Evolutionary conservation across 2,888 invertebrate genomes (phyloP), one percentile per base, ranked within the genome.

Genomic region (Tipula helvola): DNA sequence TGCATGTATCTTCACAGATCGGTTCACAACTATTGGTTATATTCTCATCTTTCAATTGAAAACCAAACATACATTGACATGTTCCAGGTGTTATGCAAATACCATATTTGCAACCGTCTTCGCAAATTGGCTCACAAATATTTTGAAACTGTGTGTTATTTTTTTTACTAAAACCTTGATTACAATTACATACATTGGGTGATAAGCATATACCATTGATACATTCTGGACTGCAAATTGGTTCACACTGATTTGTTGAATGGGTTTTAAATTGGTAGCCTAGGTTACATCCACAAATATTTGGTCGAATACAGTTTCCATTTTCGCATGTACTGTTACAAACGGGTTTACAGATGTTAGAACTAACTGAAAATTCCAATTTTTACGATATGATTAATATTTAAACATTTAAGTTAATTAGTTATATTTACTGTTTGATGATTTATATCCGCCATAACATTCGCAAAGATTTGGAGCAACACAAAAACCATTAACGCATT

Each of bases 101-200:
- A 28, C 88, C 88, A 87, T 92, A 92, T 16, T 89, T 89, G 28
- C 89, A 88, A 12, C 88, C 87, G 5, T 89, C 92, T 36, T 89
- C 88, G 88, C 87, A 88, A 41, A 71, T 86, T 71, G 89, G 89
- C 57, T 87, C 84, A 87, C 88, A 88, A 36, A 57, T 85, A 36
- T 44, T 85, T 39, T n/a, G 13, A 13, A 12, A 8, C 0, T 4
- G 5, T 5, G 36, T 36, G 8, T 57, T 52, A 10, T 39, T 10
- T 16, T 88, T 88, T 16, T 88, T 88, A 2, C 87, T 88, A 42
- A 89, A 89, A 71, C 94, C 94, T 2, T 90, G 88, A n/a, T 92
- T 90, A 88, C 95, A 95, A 10, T 90, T 91, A 89, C 95, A 95
- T 0, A 92, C 90, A 86, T 93, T 92, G 0, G 93, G 90, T 3